These are phyloP conservation scores for Craterocephalus amniculus DNA, from an alignment of 2,797 vertebrate genomes.

Conservation along the genomic window DNA sequence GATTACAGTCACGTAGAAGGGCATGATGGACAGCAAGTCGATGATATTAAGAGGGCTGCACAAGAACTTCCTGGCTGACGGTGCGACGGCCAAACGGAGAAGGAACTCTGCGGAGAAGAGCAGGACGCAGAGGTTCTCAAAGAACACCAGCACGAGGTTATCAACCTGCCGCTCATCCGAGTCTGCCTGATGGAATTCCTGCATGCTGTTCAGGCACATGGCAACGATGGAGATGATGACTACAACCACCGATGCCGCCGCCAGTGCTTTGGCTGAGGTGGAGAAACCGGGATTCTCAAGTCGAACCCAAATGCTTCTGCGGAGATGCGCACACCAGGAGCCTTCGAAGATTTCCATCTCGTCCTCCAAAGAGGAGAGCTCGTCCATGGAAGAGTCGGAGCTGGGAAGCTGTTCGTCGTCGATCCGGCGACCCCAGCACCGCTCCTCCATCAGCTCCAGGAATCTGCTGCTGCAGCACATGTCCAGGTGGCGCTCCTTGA, in stretches of 20 bases:
- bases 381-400: constrained; percentile 83
- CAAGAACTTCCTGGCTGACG: constrained; percentile 89
- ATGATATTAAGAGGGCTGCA: constrained; percentile 92
- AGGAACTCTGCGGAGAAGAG: constrained; percentile 91
- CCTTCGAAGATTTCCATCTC: constrained; percentile 88
- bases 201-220: constrained; percentile 97
- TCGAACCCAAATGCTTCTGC: constrained; percentile 90
- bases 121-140: constrained; percentile 90
- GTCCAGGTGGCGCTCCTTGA: constrained; percentile 90
- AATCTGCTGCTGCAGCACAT: constrained; percentile 90
- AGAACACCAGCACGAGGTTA: constrained; percentile 85
- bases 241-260: constrained; percentile 87
- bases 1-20: constrained; percentile 90
- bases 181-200: constrained; percentile 87
- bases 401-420: constrained; percentile 78
- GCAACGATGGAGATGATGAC: constrained; percentile 91
- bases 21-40: constrained; percentile 91
- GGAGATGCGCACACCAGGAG: constrained; percentile 85
- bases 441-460: constrained; percentile 87
- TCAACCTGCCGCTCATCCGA: constrained; percentile 85
- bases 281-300: constrained; percentile 93
- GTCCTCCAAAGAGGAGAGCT: constrained; percentile 87
- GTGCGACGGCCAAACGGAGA: constrained; percentile 87
- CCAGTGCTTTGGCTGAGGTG: constrained; percentile 88
- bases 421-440: constrained; percentile 86